A percentile compares a stretch with the other conserved stretches of the same genome.
Evolutionary conservation across 2,888 invertebrate species (phyloP).

Genomic region (Acheta domesticus): DNA sequence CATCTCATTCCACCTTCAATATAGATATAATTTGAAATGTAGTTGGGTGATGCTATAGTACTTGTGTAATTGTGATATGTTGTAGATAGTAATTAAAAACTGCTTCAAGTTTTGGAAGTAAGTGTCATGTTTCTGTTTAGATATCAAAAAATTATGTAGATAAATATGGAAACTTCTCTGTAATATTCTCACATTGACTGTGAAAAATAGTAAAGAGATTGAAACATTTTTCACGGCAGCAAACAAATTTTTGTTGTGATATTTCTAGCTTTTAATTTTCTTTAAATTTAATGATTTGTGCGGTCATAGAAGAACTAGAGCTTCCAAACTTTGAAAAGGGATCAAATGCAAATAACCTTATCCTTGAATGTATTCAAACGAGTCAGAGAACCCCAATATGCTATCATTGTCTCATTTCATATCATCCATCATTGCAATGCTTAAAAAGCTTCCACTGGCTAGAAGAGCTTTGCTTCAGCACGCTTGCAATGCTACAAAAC

Average conservation of each 20-base stretch:
- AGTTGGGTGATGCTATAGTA: too few relatives aligned
- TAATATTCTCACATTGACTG: too few relatives aligned
- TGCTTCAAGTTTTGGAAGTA: slow-evolving; percentile 1
- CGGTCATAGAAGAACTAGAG: neutral
- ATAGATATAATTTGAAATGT: too few relatives aligned
- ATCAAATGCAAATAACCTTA: neutral
- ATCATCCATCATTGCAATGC: slow-evolving; percentile 1
- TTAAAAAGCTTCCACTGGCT: neutral
- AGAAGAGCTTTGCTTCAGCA: neutral
- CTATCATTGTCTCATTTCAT: neutral
- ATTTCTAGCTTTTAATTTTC: neutral
- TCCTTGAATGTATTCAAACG: neutral
- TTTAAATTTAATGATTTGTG: neutral
- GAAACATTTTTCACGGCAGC: slow-evolving; percentile 3
- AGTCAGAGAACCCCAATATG: neutral
- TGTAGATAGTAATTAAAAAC: slow-evolving; percentile 6
- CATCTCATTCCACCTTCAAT: too few relatives aligned
- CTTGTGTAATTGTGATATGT: too few relatives aligned
- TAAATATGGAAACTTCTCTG: too few relatives aligned
- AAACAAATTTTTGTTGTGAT: neutral
- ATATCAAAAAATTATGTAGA: too few relatives aligned
- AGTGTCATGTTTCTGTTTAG: neutral
- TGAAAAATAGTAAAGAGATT: neutral
- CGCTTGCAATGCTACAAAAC: too few relatives aligned
- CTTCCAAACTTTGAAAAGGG: slow-evolving; percentile 1